Conservation (phyloP, 2,888 invertebrate species). For the Chrysomela aeneicollis region DNA sequence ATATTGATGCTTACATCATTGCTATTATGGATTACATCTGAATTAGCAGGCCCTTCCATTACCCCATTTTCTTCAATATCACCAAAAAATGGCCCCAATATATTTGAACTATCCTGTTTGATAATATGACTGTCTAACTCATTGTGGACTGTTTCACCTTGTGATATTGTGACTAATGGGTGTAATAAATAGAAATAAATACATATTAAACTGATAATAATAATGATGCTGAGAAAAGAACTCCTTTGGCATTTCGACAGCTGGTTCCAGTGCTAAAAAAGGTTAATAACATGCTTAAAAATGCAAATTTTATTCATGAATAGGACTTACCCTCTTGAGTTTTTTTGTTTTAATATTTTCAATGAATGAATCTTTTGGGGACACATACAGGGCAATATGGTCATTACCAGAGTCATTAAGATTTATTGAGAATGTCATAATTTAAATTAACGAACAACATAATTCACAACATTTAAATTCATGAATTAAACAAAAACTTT, state of each 20-base stretch:
- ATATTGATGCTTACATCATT: neutral
- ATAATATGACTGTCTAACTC: neutral
- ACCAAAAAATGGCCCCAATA: neutral
- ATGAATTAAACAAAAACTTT: no score
- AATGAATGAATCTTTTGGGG: conserved; percentile 32
- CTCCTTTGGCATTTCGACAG: conserved; percentile 84
- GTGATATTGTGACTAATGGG: neutral
- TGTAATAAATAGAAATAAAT: neutral
- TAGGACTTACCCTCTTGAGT: conserved; percentile 48
- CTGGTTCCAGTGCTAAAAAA: conserved; percentile 84
- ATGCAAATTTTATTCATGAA: neutral
- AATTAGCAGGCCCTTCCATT: neutral
- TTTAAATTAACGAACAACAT: conserved; percentile 4
- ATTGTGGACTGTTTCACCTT: neutral
- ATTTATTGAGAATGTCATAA: conserved; percentile 12
- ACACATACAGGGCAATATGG: conserved; percentile 48
- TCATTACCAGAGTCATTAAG: conserved; percentile 37
- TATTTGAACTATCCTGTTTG: neutral
- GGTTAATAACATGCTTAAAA: neutral
- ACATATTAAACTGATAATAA: conserved; percentile 53
- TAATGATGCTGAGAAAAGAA: conserved; percentile 71
- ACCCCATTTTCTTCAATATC: neutral
- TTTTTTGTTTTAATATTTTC: conserved; percentile 46
- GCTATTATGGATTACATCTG: neutral
- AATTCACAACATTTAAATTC: neutral